Conservation (phyloP, 2,797 vertebrate species). For the Odontamblyopus lacepedii region DNA sequence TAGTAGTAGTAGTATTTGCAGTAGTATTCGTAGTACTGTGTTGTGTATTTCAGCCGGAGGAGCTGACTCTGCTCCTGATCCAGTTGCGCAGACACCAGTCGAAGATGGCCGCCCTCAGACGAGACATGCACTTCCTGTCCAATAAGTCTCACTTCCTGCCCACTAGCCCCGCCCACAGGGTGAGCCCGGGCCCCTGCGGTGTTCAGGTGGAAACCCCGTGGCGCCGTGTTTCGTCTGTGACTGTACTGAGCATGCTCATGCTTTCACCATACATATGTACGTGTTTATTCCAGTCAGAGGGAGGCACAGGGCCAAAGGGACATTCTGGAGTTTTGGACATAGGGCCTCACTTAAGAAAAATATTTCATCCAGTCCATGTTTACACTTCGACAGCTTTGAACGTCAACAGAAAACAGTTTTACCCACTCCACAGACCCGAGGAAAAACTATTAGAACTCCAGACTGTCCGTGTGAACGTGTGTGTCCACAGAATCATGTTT, state of each 20-base stretch:
- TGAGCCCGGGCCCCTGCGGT: slow-evolving; percentile 39
- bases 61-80: slow-evolving; percentile 72
- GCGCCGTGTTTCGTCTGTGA: neutral
- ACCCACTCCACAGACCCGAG: too few species aligned
- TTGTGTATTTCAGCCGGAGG: slow-evolving; percentile 84
- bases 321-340: too few species aligned
- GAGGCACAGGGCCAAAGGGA: too few species aligned
- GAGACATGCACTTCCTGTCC: slow-evolving; percentile 74
- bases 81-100: slow-evolving; percentile 93
- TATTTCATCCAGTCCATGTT: too few species aligned
- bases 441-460: too few species aligned
- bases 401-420: too few species aligned
- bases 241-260: neutral
- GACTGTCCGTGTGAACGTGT: too few species aligned
- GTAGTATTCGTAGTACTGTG: neutral
- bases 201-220: slow-evolving; percentile 63
- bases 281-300: too few species aligned
- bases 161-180: slow-evolving; percentile 57
- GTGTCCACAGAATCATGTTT: too few species aligned
- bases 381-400: too few species aligned
- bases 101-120: slow-evolving; percentile 88
- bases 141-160: slow-evolving; percentile 25
- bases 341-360: too few species aligned
- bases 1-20: neutral
- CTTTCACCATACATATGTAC: too few species aligned